phyloP scores from a whole-genome alignment of 2,113 vertebrate species.

The Solea solea region DNA sequence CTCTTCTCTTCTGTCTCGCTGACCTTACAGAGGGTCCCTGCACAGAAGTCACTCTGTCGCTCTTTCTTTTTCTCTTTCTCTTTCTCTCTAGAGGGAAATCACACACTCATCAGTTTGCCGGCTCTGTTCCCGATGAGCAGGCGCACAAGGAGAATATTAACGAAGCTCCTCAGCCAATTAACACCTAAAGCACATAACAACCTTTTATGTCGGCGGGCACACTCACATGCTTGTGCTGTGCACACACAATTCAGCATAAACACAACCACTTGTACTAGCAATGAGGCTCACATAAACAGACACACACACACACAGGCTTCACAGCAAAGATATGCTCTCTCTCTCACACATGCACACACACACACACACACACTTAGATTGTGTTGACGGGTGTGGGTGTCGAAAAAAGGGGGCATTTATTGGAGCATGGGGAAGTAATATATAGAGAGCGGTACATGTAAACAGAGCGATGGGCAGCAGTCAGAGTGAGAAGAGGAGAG shows the following conservation, averaged over 20 bases:
- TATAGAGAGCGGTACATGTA: conserved; percentile 25
- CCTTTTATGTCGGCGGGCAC: conserved; percentile 74
- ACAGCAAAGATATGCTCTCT: not conserved
- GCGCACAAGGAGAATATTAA: conserved; percentile 84
- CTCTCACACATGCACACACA: not conserved
- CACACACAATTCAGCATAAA: conserved; percentile 18
- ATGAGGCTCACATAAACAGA: conserved; percentile 32
- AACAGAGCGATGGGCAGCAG: conserved; percentile 52
- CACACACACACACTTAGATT: conserved; percentile 2
- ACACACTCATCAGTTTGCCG: conserved; percentile 84
- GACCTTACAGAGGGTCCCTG: conserved; percentile 76
- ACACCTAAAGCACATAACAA: conserved; percentile 84
- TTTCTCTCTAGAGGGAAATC: conserved; percentile 70
- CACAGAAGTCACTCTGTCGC: conserved; percentile 58
- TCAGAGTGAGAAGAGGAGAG: conserved; percentile 18
- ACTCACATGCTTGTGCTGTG: conserved; percentile 10
- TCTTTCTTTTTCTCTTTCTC: conserved; percentile 25
- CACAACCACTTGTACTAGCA: conserved; percentile 7
- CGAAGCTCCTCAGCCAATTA: conserved; percentile 82
- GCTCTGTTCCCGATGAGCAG: conserved; percentile 79
- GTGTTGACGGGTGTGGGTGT: conserved; percentile 37
- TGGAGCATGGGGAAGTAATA: conserved; percentile 32
- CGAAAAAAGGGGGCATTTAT: conserved; percentile 30
- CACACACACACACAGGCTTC: conserved; percentile 8
- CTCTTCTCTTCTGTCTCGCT: conserved; percentile 59